Evolutionary conservation across 2,888 invertebrate species (phyloP).

Genomic region (Callyntrura sp.): DNA sequence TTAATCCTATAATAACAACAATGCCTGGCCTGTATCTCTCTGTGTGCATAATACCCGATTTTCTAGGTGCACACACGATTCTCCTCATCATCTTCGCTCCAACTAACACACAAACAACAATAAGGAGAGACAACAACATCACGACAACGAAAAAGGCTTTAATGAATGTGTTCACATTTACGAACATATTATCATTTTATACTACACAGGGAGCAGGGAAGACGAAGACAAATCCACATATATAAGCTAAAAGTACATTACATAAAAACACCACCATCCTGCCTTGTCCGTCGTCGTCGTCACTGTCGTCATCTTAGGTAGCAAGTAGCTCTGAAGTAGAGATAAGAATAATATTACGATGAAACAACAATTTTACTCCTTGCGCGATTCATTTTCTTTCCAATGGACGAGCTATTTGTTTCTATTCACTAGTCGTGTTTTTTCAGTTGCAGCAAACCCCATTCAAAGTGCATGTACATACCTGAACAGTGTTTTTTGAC

Average conservation of each 20-base stretch:
- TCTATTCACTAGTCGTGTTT: slow-evolving; percentile 32
- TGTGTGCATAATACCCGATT: slow-evolving; percentile 2
- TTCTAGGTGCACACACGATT: slow-evolving; percentile 34
- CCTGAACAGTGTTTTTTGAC: slow-evolving; percentile 11
- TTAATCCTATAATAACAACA: slow-evolving; percentile 5
- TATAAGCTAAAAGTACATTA: not conserved
- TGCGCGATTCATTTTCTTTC: not conserved
- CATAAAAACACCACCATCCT: slow-evolving; percentile 4
- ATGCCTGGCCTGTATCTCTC: not conserved
- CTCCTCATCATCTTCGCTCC: slow-evolving; percentile 1
- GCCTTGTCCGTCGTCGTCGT: too few species aligned
- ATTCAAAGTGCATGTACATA: slow-evolving; percentile 37
- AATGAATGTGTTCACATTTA: slow-evolving; percentile 47
- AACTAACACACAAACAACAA: slow-evolving; percentile 26
- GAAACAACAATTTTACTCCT: not conserved
- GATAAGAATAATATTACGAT: too few species aligned
- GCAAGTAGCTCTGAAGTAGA: too few species aligned
- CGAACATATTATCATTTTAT: not conserved
- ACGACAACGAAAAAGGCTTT: slow-evolving; percentile 30
- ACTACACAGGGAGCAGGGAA: not conserved
- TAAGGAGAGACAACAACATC: slow-evolving; percentile 53
- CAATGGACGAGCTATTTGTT: slow-evolving; percentile 10
- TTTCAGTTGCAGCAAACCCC: slow-evolving; percentile 26
- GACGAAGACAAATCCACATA: not conserved
- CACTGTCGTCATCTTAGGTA: too few species aligned